These are phyloP conservation scores for Chamaetylas fuelleborni DNA, from an alignment of 2,113 vertebrate species.

Conservation along the genomic window DNA sequence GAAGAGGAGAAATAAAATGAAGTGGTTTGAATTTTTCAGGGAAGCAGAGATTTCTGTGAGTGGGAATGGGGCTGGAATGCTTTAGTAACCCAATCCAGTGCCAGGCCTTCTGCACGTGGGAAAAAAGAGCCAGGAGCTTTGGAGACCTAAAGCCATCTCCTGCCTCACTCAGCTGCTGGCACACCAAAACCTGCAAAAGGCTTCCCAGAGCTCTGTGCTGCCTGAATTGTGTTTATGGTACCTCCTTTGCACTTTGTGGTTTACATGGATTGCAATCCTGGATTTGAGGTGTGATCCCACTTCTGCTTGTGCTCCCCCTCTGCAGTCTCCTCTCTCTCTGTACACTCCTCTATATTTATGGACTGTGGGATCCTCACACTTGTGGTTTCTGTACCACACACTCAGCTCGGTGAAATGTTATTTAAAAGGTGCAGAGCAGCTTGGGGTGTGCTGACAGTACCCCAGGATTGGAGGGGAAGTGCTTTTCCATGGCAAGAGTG, in stretches of 20 bases:
- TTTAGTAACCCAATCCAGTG: constrained; percentile 29
- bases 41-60: constrained; percentile 9
- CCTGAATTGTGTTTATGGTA: not conserved
- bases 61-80: constrained; percentile 29
- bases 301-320: not conserved
- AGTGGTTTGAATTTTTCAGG: constrained; percentile 4
- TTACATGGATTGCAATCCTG: not conserved
- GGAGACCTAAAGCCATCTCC: not conserved
- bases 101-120: not conserved
- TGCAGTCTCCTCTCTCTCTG: not conserved
- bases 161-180: not conserved
- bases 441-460: not conserved
- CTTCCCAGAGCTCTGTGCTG: not conserved
- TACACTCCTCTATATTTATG: not conserved
- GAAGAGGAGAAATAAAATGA: not conserved
- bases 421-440: not conserved
- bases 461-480: not conserved
- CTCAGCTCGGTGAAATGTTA: not conserved
- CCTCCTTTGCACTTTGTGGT: not conserved
- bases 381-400: not conserved
- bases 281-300: not conserved
- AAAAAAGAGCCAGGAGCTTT: not conserved
- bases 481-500: not conserved
- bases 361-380: not conserved
- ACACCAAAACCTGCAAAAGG: not conserved